These are phyloP conservation scores for Epiblema foenella DNA, from an alignment of 2,888 invertebrate species.

Conservation along the genomic window DNA sequence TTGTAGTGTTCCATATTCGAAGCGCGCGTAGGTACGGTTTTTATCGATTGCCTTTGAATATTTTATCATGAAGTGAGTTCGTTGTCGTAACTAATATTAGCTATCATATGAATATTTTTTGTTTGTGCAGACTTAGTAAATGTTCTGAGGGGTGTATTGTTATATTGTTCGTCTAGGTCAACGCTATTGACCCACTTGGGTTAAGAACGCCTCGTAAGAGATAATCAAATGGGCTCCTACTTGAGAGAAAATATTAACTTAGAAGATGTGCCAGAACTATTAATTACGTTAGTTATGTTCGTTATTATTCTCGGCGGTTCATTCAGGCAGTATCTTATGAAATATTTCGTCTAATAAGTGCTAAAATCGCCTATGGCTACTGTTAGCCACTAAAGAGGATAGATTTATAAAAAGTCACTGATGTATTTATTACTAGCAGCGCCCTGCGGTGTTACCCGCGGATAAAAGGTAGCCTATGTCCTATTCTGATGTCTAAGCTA, in stretches of 20 bases:
- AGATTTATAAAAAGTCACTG: too few species aligned
- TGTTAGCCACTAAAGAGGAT: too few species aligned
- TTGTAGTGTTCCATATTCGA: constrained; percentile 7
- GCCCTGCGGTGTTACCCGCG: too few species aligned
- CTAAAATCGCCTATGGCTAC: too few species aligned
- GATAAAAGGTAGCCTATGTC: too few species aligned
- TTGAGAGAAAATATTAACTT: constrained; percentile 32
- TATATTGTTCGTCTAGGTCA: constrained; percentile 39
- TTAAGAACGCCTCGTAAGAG: constrained; percentile 33
- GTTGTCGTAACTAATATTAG: constrained; percentile 35
- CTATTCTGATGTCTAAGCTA: too few species aligned
- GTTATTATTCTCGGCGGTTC: background rate
- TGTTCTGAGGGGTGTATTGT: constrained; percentile 26
- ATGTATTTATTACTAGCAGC: too few species aligned
- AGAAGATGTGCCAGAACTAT: constrained; percentile 37
- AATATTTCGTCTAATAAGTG: background rate
- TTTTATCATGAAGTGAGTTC: constrained; percentile 31
- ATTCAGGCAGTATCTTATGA: background rate
- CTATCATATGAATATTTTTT: constrained; percentile 39
- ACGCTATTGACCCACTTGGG: constrained; percentile 37
- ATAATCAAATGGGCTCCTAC: constrained; percentile 37
- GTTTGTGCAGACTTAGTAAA: constrained; percentile 35
- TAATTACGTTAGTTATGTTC: constrained; percentile 25
- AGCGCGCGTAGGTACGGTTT: background rate
- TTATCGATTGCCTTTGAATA: constrained; percentile 29